Percentiles rank a stretch among this genome's conserved stretches.
These are phyloP conservation scores for Channa argus DNA, from an alignment of 2,113 vertebrate genomes.

Conservation along the genomic window DNA sequence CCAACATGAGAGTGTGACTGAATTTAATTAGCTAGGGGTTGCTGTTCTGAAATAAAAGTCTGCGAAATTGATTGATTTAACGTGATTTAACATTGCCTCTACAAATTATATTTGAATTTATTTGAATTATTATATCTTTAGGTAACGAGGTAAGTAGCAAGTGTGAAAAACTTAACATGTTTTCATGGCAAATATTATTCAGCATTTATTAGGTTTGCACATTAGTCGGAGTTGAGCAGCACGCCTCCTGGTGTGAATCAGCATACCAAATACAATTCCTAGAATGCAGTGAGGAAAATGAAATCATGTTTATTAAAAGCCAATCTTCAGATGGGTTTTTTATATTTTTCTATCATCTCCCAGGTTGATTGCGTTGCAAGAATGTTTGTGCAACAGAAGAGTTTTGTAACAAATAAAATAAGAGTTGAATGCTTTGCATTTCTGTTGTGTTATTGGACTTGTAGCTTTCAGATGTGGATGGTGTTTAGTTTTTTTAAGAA, in stretches of 20 bases:
- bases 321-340: too few relatives aligned
- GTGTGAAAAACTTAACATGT: background rate
- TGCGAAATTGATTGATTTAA: background rate
- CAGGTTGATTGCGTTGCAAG: too few relatives aligned
- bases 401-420: too few relatives aligned
- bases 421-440: too few relatives aligned
- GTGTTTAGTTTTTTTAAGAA: too few relatives aligned
- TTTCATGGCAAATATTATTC: constrained; percentile 2
- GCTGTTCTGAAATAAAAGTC: background rate
- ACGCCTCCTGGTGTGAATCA: too few relatives aligned
- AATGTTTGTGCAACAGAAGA: too few relatives aligned
- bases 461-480: too few relatives aligned
- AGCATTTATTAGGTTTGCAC: background rate
- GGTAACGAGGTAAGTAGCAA: background rate
- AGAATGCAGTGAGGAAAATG: background rate
- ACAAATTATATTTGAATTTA: too few relatives aligned
- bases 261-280: background rate
- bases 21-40: constrained; percentile 6
- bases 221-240: background rate
- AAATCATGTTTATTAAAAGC: background rate
- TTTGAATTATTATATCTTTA: background rate
- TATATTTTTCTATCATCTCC: too few relatives aligned
- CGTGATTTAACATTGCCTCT: constrained; percentile 6
- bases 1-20: background rate
- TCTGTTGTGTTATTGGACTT: too few relatives aligned